Evolutionary conservation across 1,140 invertebrate genomes (phyloP), one percentile per base, ranked within the genome.

Genomic region (Euura lappo): DNA sequence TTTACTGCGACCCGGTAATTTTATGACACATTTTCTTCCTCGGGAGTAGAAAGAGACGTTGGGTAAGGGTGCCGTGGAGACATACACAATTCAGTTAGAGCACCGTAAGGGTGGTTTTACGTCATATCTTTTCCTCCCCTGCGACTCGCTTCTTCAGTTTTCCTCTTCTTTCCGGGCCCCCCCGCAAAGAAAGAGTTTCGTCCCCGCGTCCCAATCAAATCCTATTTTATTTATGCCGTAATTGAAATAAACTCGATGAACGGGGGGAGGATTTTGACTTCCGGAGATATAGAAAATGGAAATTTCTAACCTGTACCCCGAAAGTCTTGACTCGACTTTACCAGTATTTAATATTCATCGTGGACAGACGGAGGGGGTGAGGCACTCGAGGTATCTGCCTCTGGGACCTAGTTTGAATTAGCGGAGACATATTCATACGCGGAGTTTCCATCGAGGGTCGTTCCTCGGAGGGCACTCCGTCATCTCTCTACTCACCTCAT

Each of bases 381-480:
- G 8, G 51, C 51, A 3, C 13, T n/a, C 51, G 83, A 77, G 78
- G 76, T 77, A 81, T 77, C 81, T 75, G 83, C 85, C 86, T 86
- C 82, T 83, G 86, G 86, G 86, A 88, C 83, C 80, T 85, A 87
- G 85, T 88, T 88, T 88, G 86, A 88, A 88, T 88, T 88, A 88
- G 85, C 85, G 84, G 86, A 87, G 86, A 87, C 86, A 88, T 88
- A 88, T 88, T 88, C 86, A 88, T 87, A 88, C 86, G 86, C 85
- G 85, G 86, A 87, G 86, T 88, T 87, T 85, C 84, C 86, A 87
- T 86, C 84, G 86, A 86, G 85, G 86, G 86, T 87, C 83, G 85
- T 81, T 86, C 86, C 86, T 88, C 84, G 76, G 86, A 88, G 86
- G 84, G 84, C 83, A 87, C 85, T 88, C 86, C 84, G 86, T 88